phyloP scores from a whole-genome alignment of 2,113 vertebrate species.

The Pituophis catenifer region DNA sequence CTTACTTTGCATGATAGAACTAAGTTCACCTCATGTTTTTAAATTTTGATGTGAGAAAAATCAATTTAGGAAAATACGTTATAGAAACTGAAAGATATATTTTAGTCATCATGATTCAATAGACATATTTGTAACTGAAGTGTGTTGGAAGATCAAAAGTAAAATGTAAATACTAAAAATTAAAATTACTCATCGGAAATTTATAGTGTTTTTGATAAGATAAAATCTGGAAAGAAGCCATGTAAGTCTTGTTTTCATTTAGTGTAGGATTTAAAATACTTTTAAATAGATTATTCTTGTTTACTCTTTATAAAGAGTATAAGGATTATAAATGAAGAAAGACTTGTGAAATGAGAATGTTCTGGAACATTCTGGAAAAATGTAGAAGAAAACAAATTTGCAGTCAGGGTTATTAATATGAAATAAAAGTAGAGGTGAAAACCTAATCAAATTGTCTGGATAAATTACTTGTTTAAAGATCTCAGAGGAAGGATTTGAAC shows the following conservation, averaged over 20 bases:
- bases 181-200: background rate
- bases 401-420: background rate
- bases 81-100: background rate
- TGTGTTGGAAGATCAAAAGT: background rate
- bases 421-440: slow-evolving; percentile 1
- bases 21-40: background rate
- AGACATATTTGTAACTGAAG: background rate
- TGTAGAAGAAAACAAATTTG: background rate
- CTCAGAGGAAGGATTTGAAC: background rate
- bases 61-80: background rate
- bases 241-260: background rate
- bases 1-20: background rate
- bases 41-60: background rate
- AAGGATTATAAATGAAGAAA: background rate
- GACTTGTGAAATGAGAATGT: background rate
- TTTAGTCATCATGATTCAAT: background rate
- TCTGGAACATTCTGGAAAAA: slow-evolving; percentile 13
- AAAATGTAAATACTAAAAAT: background rate
- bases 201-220: background rate
- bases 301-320: background rate
- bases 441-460: background rate
- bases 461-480: background rate
- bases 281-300: background rate
- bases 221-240: slow-evolving; percentile 8
- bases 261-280: accelerated